Evolutionary conservation across 2,797 vertebrate genomes (phyloP).

Genomic region (Pseudochromis fuscus): DNA sequence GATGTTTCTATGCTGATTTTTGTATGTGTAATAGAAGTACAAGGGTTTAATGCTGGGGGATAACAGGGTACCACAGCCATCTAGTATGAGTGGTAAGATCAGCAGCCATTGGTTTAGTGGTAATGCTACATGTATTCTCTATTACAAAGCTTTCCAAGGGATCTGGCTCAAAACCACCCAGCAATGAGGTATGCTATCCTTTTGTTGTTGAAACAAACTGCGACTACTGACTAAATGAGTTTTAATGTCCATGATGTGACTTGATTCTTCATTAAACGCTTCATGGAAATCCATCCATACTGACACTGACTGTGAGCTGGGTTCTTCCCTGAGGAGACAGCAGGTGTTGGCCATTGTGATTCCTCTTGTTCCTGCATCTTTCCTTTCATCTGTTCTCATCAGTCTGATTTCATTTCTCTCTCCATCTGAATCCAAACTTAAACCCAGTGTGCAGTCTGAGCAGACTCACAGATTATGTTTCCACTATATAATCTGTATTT

Average conservation of each 20-base stretch:
- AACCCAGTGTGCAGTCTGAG: conserved; percentile 14
- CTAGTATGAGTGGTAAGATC: neutral
- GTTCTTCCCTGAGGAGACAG: conserved; percentile 13
- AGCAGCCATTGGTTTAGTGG: conserved; percentile 52
- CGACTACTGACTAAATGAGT: conserved; percentile 57
- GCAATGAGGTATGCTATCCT: conserved; percentile 82
- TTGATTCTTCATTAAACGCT: conserved; percentile 55
- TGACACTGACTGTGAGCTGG: conserved; percentile 56
- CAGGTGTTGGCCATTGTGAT: conserved; percentile 3
- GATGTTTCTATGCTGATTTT: neutral
- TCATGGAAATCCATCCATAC: conserved; percentile 59
- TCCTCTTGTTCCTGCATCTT: conserved; percentile 38
- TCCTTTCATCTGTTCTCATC: conserved; percentile 38
- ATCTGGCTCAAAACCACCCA: conserved; percentile 84
- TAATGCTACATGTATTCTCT: conserved; percentile 82
- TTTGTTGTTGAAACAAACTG: conserved; percentile 70
- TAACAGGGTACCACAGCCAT: too few relatives aligned
- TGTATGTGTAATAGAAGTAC: too few relatives aligned
- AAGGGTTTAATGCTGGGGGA: too few relatives aligned
- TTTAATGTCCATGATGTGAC: conserved; percentile 63
- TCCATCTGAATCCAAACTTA: conserved; percentile 55
- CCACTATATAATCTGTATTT: neutral
- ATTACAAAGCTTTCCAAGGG: conserved; percentile 85
- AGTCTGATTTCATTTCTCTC: conserved; percentile 29
- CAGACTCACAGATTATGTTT: conserved; percentile 4